Conservation (phyloP, 2,113 vertebrate genomes). For the Indicator indicator region DNA sequence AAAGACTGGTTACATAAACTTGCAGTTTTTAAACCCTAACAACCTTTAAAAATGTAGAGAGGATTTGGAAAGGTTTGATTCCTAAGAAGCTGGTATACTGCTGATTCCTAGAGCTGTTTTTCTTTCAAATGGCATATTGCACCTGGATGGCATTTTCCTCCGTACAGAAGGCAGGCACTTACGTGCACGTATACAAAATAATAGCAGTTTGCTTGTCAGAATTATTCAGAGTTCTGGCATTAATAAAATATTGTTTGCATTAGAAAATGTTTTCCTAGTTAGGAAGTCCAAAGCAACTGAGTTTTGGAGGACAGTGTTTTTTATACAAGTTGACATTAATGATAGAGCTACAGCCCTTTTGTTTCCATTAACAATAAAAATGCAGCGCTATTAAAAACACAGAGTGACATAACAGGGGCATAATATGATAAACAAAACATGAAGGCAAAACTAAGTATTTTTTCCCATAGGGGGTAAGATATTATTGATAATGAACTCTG, state of each 20-base stretch:
- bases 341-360: constrained; percentile 34
- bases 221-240: constrained; percentile 55
- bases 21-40: constrained; percentile 29
- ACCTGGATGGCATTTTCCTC: constrained; percentile 30
- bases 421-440: constrained; percentile 27
- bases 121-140: constrained; percentile 28
- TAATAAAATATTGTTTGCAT: constrained; percentile 67
- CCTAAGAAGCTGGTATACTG: neutral
- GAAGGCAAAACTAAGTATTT: constrained; percentile 3
- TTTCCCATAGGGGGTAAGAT: neutral
- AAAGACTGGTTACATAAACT: neutral
- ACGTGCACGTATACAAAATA: neutral
- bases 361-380: constrained; percentile 47
- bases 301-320: constrained; percentile 22
- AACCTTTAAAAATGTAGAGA: constrained; percentile 52
- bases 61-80: constrained; percentile 49
- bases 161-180: neutral
- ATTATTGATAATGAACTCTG: constrained; percentile 23
- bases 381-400: constrained; percentile 28
- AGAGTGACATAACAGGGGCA: constrained; percentile 34
- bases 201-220: constrained; percentile 50
- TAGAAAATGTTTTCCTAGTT: constrained; percentile 50
- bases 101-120: constrained; percentile 35
- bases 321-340: constrained; percentile 63
- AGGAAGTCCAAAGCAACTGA: constrained; percentile 35